Evolutionary conservation across 2,888 invertebrate genomes (phyloP).

Genomic region (Netelia melanura): DNA sequence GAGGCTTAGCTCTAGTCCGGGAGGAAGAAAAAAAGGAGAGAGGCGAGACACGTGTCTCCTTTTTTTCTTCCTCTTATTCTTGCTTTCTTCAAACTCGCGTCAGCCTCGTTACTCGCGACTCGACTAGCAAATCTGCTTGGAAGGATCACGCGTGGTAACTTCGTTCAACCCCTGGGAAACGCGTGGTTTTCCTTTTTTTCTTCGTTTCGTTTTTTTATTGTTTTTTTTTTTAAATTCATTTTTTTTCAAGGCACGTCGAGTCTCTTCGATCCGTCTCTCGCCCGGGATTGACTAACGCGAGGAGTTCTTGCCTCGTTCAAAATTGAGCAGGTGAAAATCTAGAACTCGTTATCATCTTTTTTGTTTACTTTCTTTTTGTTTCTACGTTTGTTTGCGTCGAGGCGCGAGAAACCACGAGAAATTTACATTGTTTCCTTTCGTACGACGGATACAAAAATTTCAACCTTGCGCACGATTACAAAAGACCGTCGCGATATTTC

Average conservation of each 20-base stretch:
- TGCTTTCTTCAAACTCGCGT: neutral
- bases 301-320: too few species aligned
- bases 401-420: constrained; percentile 13
- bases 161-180: neutral
- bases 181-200: neutral
- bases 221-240: neutral
- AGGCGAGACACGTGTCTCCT: neutral
- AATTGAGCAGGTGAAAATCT: constrained; percentile 16
- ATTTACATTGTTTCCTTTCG: neutral
- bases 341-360: neutral
- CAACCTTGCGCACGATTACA: neutral
- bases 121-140: too few species aligned
- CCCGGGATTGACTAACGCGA: neutral
- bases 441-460: too few species aligned
- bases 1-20: constrained; percentile 73
- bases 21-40: constrained; percentile 38
- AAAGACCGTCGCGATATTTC: neutral
- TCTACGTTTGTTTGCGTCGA: neutral
- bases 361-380: too few species aligned
- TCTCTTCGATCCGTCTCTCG: neutral
- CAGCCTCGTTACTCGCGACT: neutral
- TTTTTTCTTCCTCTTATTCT: neutral
- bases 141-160: neutral
- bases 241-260: neutral
- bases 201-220: neutral